phyloP scores from a whole-genome alignment of 2,888 invertebrate genomes.

The Graphium colonna region DNA sequence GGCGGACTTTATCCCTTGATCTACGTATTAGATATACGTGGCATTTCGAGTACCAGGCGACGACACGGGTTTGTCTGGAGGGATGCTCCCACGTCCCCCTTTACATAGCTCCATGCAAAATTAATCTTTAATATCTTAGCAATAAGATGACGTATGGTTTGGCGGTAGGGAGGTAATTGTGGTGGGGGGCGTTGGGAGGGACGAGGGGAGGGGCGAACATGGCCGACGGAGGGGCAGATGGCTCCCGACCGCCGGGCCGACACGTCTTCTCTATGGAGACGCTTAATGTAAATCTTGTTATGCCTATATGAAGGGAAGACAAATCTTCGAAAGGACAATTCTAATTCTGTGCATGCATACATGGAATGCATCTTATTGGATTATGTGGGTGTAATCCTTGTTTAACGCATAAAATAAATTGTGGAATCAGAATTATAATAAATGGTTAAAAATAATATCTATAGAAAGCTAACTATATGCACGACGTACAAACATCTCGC shows the following conservation, averaged over 20 bases:
- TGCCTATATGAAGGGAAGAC: background rate
- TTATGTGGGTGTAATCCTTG: background rate
- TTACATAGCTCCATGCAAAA: constrained; percentile 42
- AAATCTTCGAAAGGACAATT: background rate
- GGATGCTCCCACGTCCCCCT: constrained; percentile 64
- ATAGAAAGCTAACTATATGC: no score
- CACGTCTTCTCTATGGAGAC: constrained; percentile 37
- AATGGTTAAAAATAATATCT: no score
- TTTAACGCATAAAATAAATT: no score
- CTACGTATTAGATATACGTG: constrained; percentile 2
- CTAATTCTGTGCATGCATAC: background rate
- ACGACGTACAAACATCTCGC: no score
- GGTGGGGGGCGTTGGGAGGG: constrained; percentile 75
- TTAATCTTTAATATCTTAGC: constrained; percentile 64
- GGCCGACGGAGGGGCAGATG: constrained; percentile 71
- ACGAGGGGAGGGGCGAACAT: constrained; percentile 69
- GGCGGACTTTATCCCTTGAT: background rate
- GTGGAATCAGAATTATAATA: no score
- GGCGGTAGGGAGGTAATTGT: constrained; percentile 57
- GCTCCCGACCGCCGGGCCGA: constrained; percentile 49
- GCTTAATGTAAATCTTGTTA: background rate
- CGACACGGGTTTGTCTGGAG: constrained; percentile 59
- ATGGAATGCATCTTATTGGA: background rate
- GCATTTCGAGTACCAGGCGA: constrained; percentile 59
- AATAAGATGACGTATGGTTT: constrained; percentile 62